Evolutionary conservation across 2,888 invertebrate genomes (phyloP).

Genomic region (Campoplex capitator): DNA sequence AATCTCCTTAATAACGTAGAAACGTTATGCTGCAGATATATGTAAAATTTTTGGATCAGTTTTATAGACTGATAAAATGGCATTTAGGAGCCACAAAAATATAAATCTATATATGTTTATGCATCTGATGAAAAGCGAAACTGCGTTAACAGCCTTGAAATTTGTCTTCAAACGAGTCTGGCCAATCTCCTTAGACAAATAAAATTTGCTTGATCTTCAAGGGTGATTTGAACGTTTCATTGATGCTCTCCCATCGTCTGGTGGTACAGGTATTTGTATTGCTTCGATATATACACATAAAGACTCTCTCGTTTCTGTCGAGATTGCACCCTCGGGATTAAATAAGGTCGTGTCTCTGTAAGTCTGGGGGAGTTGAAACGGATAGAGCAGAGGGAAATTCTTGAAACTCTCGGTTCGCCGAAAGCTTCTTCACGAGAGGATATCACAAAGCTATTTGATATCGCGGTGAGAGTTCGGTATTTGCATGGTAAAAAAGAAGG

Average conservation of each 20-base stretch:
- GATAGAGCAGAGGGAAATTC: constrained; percentile 9
- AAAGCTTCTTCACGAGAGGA: constrained; percentile 9
- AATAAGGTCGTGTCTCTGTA: constrained; percentile 36
- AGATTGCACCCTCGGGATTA: constrained; percentile 61
- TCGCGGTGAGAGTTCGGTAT: constrained; percentile 12
- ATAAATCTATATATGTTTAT: background rate
- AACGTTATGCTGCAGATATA: background rate
- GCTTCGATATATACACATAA: background rate
- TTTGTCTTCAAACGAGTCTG: constrained; percentile 29
- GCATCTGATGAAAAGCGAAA: constrained; percentile 19
- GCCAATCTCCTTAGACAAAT: constrained; percentile 53
- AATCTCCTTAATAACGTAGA: background rate
- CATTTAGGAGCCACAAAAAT: background rate
- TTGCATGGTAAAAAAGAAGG: constrained; percentile 25
- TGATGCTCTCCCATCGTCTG: constrained; percentile 17
- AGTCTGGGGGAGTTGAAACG: background rate
- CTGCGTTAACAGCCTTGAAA: background rate
- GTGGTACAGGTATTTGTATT: background rate
- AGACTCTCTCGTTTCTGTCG: constrained; percentile 41
- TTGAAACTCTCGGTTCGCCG: constrained; percentile 30
- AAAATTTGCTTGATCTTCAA: constrained; percentile 60
- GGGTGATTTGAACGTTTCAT: constrained; percentile 27
- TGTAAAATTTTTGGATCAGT: no score
- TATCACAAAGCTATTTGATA: constrained; percentile 39
- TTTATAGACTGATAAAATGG: no score